These are phyloP conservation scores for Odontamblyopus rebecca DNA, from an alignment of 2,797 vertebrate species.

Conservation along the genomic window DNA sequence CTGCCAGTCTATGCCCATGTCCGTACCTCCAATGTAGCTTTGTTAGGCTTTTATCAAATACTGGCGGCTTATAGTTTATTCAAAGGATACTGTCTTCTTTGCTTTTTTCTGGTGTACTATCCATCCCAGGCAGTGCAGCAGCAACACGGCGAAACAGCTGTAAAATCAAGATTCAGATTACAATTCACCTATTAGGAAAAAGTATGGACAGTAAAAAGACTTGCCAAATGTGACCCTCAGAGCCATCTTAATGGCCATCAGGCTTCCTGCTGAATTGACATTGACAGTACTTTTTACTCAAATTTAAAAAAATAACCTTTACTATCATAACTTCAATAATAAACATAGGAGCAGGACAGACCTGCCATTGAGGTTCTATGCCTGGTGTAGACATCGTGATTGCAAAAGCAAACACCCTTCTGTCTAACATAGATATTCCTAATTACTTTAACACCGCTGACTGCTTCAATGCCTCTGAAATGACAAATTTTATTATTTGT, in stretches of 20 bases:
- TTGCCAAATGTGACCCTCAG: background rate
- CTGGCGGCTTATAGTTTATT: background rate
- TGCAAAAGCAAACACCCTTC: too few relatives aligned
- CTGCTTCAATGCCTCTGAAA: too few relatives aligned
- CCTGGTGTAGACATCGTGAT: too few relatives aligned
- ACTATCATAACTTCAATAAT: background rate
- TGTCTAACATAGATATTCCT: too few relatives aligned
- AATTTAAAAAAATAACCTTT: background rate
- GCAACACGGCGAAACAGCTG: constrained; percentile 89
- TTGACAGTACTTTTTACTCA: background rate
- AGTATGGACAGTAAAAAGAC: background rate
- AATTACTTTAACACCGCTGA: too few relatives aligned
- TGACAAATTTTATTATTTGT: too few relatives aligned
- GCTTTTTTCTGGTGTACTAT: constrained; percentile 88
- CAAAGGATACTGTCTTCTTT: constrained; percentile 92
- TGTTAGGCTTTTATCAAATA: too few relatives aligned
- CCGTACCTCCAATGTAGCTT: too few relatives aligned
- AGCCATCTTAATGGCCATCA: background rate
- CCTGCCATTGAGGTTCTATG: background rate
- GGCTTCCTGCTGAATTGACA: background rate
- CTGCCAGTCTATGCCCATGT: too few relatives aligned
- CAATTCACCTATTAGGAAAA: background rate
- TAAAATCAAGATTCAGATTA: constrained; percentile 22
- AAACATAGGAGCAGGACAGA: background rate
- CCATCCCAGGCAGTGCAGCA: constrained; percentile 89